Evolutionary conservation across 2,888 invertebrate genomes (phyloP).

Genomic region (Lasioglossum lativentre): DNA sequence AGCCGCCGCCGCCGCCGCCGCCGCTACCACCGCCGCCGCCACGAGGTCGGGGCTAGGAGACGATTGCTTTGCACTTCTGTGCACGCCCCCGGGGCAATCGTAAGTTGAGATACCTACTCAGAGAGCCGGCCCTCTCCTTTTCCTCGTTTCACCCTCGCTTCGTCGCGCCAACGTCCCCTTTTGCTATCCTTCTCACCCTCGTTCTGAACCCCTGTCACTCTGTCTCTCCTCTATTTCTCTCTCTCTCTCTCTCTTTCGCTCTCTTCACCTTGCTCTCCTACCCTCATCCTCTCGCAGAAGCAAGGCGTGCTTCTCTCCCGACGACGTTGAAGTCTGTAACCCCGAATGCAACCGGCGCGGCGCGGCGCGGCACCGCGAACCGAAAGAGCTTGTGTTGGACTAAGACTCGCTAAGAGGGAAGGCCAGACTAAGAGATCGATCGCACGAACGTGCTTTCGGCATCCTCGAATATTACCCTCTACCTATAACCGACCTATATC

Average conservation of each 20-base stretch:
- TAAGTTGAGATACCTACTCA: constrained; percentile 74
- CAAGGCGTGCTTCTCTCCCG: constrained; percentile 54
- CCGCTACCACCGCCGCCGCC: neutral
- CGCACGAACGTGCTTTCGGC: constrained; percentile 74
- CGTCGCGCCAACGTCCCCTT: constrained; percentile 13
- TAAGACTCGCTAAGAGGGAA: constrained; percentile 59
- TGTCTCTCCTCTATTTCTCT: neutral
- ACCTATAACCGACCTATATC: constrained; percentile 66
- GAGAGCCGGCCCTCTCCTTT: constrained; percentile 48
- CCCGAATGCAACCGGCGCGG: constrained; percentile 65
- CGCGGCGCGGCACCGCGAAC: constrained; percentile 47
- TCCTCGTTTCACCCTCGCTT: constrained; percentile 36
- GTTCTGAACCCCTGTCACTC: neutral
- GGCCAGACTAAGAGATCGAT: constrained; percentile 68
- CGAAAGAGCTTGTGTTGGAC: constrained; percentile 52
- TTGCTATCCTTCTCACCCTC: neutral
- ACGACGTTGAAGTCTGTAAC: constrained; percentile 65
- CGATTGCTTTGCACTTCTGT: constrained; percentile 76
- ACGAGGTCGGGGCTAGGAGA: constrained; percentile 68
- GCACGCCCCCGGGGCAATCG: constrained; percentile 75
- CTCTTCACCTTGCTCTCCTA: neutral
- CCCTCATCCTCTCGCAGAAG: constrained; percentile 39
- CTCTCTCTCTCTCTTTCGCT: neutral
- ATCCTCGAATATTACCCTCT: constrained; percentile 73
- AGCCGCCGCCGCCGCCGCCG: constrained; percentile 41